A percentile compares a stretch with the other conserved stretches of the same genome.
These are phyloP conservation scores for Oxycera nigricornis DNA, from an alignment of 2,888 invertebrate species.

Conservation along the genomic window DNA sequence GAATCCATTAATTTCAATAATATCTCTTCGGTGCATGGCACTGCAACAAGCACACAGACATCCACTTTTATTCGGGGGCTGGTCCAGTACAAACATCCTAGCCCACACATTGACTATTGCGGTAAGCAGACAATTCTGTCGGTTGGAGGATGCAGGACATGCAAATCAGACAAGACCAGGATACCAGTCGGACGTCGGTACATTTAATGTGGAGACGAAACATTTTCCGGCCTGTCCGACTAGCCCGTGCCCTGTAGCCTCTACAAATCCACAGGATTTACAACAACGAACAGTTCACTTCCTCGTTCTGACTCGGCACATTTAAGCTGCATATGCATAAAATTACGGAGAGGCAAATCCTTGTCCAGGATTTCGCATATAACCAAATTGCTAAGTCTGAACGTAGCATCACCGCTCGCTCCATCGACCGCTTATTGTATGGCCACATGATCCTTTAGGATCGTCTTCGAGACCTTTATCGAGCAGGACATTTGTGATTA, in stretches of 20 bases:
- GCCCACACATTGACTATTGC: constrained; percentile 33
- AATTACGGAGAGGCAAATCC: constrained; percentile 9
- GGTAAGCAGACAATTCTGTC: constrained; percentile 4
- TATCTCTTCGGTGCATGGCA: constrained; percentile 30
- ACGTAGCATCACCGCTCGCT: background rate
- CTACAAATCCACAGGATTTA: constrained; percentile 1
- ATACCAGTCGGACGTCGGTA: background rate
- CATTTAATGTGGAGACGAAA: background rate
- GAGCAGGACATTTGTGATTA: constrained; percentile 40
- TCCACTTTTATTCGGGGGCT: constrained; percentile 6
- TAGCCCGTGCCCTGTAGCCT: background rate
- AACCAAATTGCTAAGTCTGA: constrained; percentile 16
- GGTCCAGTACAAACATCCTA: constrained; percentile 28
- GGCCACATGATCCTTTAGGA: background rate
- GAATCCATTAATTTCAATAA: constrained; percentile 43
- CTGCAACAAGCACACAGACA: background rate
- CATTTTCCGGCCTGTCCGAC: background rate
- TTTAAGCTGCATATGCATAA: constrained; percentile 33
- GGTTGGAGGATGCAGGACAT: background rate
- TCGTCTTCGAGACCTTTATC: background rate
- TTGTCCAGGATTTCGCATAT: constrained; percentile 6
- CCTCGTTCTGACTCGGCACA: constrained; percentile 8
- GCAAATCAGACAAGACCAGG: background rate
- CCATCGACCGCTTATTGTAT: background rate
- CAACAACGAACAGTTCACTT: constrained; percentile 14